Evolutionary conservation across 2,888 invertebrate species (phyloP).

Genomic region (Carcina quercana): DNA sequence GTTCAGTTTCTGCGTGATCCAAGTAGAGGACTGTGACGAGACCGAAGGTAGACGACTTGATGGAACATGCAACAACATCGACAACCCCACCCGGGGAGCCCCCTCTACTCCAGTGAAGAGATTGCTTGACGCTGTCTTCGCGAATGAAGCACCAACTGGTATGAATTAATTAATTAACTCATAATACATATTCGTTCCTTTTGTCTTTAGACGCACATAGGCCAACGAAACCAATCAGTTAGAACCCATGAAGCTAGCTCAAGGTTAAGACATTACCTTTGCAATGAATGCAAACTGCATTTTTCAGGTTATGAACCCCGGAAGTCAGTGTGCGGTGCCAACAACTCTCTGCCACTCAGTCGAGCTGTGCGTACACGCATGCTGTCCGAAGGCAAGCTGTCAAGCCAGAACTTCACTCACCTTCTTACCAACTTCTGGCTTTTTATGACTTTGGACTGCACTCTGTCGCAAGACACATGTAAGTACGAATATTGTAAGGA

Average conservation of each 20-base stretch:
- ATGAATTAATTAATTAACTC: too few relatives aligned
- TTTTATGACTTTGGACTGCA: constrained; percentile 21
- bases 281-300: too few relatives aligned
- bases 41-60: not conserved
- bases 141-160: too few relatives aligned
- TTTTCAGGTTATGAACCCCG: too few relatives aligned
- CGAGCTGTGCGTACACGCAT: not conserved
- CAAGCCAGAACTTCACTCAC: constrained; percentile 3
- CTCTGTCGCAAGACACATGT: constrained; percentile 8
- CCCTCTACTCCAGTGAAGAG: not conserved
- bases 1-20: not conserved
- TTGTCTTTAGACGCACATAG: too few relatives aligned
- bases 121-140: not conserved
- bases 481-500: too few relatives aligned
- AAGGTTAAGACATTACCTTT: too few relatives aligned
- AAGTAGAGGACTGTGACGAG: not conserved
- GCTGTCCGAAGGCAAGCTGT: not conserved
- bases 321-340: too few relatives aligned
- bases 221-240: too few relatives aligned
- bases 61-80: not conserved
- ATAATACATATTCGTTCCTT: too few relatives aligned
- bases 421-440: constrained; percentile 19
- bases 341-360: not conserved
- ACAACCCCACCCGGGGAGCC: not conserved
- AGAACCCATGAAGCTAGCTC: too few relatives aligned